Conservation (phyloP, 1,140 invertebrate species). For the Orussus abietinus region DNA sequence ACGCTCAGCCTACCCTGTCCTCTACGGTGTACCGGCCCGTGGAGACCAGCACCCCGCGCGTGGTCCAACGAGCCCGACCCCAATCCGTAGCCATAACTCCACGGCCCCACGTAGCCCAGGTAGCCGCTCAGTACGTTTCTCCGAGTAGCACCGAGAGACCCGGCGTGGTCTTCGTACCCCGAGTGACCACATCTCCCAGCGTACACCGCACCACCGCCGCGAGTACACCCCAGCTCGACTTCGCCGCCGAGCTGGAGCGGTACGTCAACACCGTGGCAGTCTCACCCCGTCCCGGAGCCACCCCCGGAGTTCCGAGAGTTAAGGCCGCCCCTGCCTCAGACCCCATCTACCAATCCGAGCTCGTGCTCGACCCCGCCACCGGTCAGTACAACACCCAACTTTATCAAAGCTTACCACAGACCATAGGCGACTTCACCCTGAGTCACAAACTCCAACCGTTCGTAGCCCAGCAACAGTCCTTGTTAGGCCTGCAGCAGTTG, state of each 20-base stretch:
- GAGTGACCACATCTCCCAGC: slow-evolving; percentile 31
- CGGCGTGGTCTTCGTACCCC: slow-evolving; percentile 33
- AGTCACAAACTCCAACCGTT: slow-evolving; percentile 72
- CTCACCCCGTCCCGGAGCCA: slow-evolving; percentile 48
- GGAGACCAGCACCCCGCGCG: slow-evolving; percentile 44
- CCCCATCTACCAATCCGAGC: slow-evolving; percentile 70
- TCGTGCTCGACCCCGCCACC: slow-evolving; percentile 72
- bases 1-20: slow-evolving; percentile 32
- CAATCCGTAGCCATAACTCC: slow-evolving; percentile 59
- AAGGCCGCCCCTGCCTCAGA: slow-evolving; percentile 43
- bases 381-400: slow-evolving; percentile 77
- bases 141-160: slow-evolving; percentile 56
- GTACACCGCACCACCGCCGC: slow-evolving; percentile 44
- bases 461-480: slow-evolving; percentile 59
- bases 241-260: slow-evolving; percentile 70
- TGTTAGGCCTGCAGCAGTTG: slow-evolving; percentile 32
- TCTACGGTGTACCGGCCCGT: slow-evolving; percentile 46
- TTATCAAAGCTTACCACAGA: slow-evolving; percentile 72
- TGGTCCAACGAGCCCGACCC: slow-evolving; percentile 52
- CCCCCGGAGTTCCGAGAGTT: slow-evolving; percentile 30
- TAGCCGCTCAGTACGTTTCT: slow-evolving; percentile 58
- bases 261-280: slow-evolving; percentile 72
- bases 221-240: slow-evolving; percentile 58
- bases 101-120: slow-evolving; percentile 61
- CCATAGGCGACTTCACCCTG: slow-evolving; percentile 64